Evolutionary conservation across 2,888 invertebrate genomes (phyloP).

Genomic region (Silvanus unidentatus): DNA sequence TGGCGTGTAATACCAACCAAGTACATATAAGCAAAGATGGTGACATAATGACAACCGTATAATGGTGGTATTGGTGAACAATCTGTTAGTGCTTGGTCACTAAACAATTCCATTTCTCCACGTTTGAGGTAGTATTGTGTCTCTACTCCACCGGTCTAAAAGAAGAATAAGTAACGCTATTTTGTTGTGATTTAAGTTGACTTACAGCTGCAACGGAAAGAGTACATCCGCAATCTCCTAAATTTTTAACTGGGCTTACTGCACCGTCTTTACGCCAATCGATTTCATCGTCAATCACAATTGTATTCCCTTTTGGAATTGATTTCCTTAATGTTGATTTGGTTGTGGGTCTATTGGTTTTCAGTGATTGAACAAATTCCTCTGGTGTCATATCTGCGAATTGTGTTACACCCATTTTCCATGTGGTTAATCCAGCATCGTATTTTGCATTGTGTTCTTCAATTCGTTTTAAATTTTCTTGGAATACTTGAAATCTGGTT

Average conservation of each 20-base stretch:
- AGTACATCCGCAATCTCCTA: slow-evolving; percentile 56
- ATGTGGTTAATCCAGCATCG: slow-evolving; percentile 15
- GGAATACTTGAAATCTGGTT: slow-evolving; percentile 16
- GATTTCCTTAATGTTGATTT: neutral
- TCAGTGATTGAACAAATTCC: slow-evolving; percentile 15
- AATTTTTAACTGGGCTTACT: slow-evolving; percentile 50
- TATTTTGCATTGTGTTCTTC: slow-evolving; percentile 21
- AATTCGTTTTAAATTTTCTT: slow-evolving; percentile 16
- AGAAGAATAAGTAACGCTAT: neutral
- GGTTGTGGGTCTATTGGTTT: neutral
- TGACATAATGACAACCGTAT: slow-evolving; percentile 51
- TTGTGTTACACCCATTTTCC: slow-evolving; percentile 16
- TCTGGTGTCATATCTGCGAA: slow-evolving; percentile 18
- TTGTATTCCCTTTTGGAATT: neutral
- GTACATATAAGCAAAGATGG: slow-evolving; percentile 46
- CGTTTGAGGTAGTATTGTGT: slow-evolving; percentile 49
- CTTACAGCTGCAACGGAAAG: slow-evolving; percentile 58
- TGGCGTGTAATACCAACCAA: slow-evolving; percentile 52
- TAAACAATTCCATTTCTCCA: slow-evolving; percentile 47
- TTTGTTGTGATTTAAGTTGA: slow-evolving; percentile 1
- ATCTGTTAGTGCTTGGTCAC: slow-evolving; percentile 53
- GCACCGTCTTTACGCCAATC: slow-evolving; percentile 33
- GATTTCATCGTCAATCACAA: neutral
- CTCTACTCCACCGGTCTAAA: slow-evolving; percentile 52
- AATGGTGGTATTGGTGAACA: slow-evolving; percentile 48